Conservation (phyloP, 1,140 invertebrate species). For the Rhagoletis pomonella region DNA sequence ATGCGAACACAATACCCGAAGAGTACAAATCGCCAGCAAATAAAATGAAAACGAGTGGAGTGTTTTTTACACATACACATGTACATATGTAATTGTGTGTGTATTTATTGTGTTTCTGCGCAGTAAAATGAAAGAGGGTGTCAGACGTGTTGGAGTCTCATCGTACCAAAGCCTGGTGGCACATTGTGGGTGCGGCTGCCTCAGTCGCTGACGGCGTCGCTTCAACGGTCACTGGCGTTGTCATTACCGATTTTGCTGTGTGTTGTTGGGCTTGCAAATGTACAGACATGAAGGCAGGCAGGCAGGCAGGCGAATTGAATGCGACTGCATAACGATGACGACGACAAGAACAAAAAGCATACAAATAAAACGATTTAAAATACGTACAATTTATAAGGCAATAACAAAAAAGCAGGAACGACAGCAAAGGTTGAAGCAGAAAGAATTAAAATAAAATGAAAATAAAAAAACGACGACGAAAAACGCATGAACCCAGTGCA, state of each 20-base stretch:
- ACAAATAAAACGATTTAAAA: conserved; percentile 50
- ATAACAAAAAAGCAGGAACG: not conserved
- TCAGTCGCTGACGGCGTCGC: not conserved
- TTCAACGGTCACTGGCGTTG: not conserved
- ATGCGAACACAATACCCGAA: conserved; percentile 39
- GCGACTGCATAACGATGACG: conserved; percentile 32
- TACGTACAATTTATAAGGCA: conserved; percentile 14
- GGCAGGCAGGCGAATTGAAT: not conserved
- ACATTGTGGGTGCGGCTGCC: conserved; percentile 42
- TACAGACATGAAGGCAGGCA: not conserved
- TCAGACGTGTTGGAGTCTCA: conserved; percentile 38
- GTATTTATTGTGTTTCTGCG: not conserved
- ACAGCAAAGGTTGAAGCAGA: not conserved
- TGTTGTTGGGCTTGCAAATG: not conserved
- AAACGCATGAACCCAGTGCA: conserved; percentile 13
- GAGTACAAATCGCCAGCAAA: not conserved
- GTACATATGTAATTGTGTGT: not conserved
- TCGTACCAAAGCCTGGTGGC: not conserved
- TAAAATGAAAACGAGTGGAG: too few species aligned
- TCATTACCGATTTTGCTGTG: not conserved
- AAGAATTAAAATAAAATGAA: not conserved
- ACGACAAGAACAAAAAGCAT: not conserved
- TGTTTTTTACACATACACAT: not conserved
- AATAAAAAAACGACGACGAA: not conserved
- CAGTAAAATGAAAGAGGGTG: conserved; percentile 12